Conservation (phyloP, 2,797 vertebrate species). For the Petrocephalus schoutedeni region DNA sequence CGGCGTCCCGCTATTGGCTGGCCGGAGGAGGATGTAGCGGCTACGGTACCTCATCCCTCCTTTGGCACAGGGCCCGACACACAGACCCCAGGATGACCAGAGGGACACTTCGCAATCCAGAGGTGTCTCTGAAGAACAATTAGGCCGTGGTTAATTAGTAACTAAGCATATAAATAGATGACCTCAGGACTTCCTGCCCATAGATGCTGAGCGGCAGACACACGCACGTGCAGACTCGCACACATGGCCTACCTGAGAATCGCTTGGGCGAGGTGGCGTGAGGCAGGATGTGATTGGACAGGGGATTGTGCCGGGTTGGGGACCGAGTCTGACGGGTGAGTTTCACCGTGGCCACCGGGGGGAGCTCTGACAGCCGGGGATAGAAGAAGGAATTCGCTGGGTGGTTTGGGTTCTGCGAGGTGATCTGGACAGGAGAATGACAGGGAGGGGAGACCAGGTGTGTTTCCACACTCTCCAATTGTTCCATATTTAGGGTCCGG, state of each 20-base stretch:
- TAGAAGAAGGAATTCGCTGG: slow-evolving; percentile 75
- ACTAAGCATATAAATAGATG: neutral
- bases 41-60: slow-evolving; percentile 64
- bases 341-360: slow-evolving; percentile 63
- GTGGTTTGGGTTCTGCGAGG: slow-evolving; percentile 71
- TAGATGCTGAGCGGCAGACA: neutral
- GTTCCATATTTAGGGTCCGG: neutral
- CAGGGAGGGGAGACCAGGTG: neutral
- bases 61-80: slow-evolving; percentile 62
- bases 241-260: slow-evolving; percentile 56
- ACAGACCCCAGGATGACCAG: slow-evolving; percentile 75
- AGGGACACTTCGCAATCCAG: slow-evolving; percentile 72
- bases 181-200: neutral
- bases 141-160: neutral
- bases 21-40: slow-evolving; percentile 69
- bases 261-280: slow-evolving; percentile 54
- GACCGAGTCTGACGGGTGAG: slow-evolving; percentile 54
- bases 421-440: slow-evolving; percentile 53
- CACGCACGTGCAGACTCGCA: neutral
- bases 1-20: slow-evolving; percentile 65
- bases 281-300: slow-evolving; percentile 72
- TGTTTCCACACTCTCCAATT: neutral
- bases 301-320: slow-evolving; percentile 45
- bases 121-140: slow-evolving; percentile 56
- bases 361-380: slow-evolving; percentile 64